Percentiles rank a stretch among this genome's conserved stretches.
Evolutionary conservation across 2,113 vertebrate genomes (phyloP).

Genomic region (Petrocephalus microphthalmus): DNA sequence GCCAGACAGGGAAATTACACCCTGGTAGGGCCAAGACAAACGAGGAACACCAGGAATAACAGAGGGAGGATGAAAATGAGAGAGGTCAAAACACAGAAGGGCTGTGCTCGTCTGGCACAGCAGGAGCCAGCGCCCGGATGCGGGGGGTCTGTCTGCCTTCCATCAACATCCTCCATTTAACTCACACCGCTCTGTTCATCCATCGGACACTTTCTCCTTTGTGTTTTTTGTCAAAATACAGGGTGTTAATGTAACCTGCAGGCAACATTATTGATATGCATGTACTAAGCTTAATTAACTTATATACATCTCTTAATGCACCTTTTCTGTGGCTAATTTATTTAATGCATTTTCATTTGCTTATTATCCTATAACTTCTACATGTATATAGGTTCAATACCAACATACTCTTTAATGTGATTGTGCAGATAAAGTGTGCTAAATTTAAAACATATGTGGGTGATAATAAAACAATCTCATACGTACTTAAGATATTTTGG

Average conservation of each 20-base stretch:
- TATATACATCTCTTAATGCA: not conserved
- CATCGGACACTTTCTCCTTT: not conserved
- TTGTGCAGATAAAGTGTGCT: not conserved
- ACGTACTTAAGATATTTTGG: not conserved
- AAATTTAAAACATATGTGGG: not conserved
- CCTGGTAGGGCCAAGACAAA: slow-evolving; percentile 16
- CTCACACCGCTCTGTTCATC: not conserved
- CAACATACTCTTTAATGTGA: not conserved
- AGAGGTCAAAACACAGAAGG: not conserved
- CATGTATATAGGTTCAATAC: not conserved
- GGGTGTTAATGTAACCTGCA: not conserved
- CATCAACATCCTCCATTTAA: not conserved
- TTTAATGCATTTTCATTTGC: not conserved
- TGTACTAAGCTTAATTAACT: not conserved
- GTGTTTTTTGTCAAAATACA: not conserved
- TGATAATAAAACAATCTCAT: not conserved
- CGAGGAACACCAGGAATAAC: slow-evolving; percentile 18
- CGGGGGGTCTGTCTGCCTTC: not conserved
- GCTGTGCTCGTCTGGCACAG: not conserved
- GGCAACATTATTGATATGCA: not conserved
- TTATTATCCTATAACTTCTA: not conserved
- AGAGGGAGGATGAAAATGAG: slow-evolving; percentile 11
- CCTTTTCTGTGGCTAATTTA: not conserved
- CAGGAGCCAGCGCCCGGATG: not conserved
- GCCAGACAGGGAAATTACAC: slow-evolving; percentile 54